Percentiles rank a stretch among this genome's conserved stretches.
phyloP scores from a whole-genome alignment of 2,113 vertebrate species.

The Meles meles region DNA sequence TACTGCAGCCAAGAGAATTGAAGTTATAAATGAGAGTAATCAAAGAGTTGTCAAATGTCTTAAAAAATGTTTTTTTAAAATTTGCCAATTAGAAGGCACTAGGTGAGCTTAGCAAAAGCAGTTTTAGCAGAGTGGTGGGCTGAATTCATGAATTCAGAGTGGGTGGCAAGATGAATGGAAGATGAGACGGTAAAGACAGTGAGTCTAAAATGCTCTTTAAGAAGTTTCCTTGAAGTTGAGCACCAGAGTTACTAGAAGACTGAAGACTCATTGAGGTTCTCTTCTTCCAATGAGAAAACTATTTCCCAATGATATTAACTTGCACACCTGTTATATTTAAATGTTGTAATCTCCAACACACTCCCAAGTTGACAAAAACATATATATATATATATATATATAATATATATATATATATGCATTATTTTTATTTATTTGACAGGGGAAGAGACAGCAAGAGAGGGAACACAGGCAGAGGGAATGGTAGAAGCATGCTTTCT shows the following conservation, averaged over 20 bases:
- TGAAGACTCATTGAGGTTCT: background rate
- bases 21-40: background rate
- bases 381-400: no score
- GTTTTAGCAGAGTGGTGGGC: background rate
- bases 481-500: no score
- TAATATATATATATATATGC: no score
- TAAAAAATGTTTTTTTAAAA: background rate
- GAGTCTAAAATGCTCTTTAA: background rate
- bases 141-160: background rate
- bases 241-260: background rate
- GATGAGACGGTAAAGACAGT: background rate
- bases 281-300: background rate
- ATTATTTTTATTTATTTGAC: no score
- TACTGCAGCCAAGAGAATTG: background rate
- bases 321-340: background rate
- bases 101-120: background rate
- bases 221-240: background rate
- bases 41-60: background rate
- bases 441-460: no score
- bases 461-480: no score
- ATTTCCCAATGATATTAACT: background rate
- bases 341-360: background rate
- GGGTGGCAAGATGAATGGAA: background rate
- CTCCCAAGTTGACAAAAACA: background rate
- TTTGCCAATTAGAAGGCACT: background rate